Evolutionary conservation across 2,113 vertebrate species (phyloP).

Genomic region (Mixornis gularis): DNA sequence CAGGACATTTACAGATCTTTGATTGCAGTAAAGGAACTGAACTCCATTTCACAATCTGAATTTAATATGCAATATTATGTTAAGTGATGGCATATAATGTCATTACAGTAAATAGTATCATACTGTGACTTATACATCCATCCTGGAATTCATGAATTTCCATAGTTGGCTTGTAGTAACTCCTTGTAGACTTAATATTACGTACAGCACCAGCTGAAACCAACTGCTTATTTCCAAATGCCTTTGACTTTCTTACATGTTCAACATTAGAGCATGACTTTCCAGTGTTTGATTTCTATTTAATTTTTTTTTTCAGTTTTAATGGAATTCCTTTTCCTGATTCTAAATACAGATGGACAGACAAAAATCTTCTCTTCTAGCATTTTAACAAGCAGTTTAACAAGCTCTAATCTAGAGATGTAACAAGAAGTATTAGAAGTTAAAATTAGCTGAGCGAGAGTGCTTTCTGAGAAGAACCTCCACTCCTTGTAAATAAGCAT

Average conservation of each 20-base stretch:
- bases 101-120: conserved; percentile 22
- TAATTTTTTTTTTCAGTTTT: background rate
- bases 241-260: background rate
- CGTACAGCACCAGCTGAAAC: background rate
- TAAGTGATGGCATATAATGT: conserved; percentile 32
- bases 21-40: conserved; percentile 36
- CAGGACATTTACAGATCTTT: conserved; percentile 39
- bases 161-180: background rate
- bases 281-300: background rate
- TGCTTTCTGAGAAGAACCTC: background rate
- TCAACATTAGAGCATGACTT: background rate
- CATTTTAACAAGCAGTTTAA: background rate
- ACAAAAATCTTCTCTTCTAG: background rate
- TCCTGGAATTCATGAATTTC: background rate
- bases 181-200: background rate
- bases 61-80: conserved; percentile 43
- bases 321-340: background rate
- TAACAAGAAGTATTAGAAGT: background rate
- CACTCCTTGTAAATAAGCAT: background rate
- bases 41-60: conserved; percentile 33
- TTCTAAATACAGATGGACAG: background rate
- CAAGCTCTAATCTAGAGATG: background rate
- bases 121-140: conserved; percentile 27
- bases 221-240: background rate
- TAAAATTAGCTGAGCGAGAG: background rate